Percentiles rank a stretch among this genome's conserved stretches.
phyloP scores from a whole-genome alignment of 2,888 invertebrate genomes.

The Leucania comma region DNA sequence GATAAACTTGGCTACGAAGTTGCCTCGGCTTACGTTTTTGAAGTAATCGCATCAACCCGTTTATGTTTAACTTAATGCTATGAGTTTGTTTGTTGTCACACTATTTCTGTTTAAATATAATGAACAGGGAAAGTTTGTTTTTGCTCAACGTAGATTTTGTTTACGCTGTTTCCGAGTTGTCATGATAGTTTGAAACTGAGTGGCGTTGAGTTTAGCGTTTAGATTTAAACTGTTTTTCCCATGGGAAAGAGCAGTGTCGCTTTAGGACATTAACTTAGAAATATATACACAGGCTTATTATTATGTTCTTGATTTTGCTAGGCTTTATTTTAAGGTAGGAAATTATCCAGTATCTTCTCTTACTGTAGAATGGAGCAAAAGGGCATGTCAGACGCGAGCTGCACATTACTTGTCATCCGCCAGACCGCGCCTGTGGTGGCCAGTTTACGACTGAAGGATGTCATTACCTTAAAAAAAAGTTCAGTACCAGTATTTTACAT shows the following conservation, averaged over 20 bases:
- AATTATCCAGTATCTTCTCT: too few species aligned
- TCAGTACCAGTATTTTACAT: too few species aligned
- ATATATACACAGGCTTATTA: background rate
- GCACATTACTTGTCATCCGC: too few species aligned
- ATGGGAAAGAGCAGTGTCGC: background rate
- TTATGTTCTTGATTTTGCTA: too few species aligned
- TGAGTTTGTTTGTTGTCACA: slow-evolving; percentile 62
- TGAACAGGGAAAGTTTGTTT: slow-evolving; percentile 56
- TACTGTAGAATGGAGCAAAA: too few species aligned
- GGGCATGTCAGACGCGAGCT: too few species aligned
- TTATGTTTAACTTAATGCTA: slow-evolving; percentile 61
- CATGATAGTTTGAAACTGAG: slow-evolving; percentile 51
- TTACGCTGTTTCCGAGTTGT: slow-evolving; percentile 44
- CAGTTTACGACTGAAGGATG: too few species aligned
- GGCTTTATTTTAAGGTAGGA: background rate
- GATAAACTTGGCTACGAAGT: slow-evolving; percentile 58
- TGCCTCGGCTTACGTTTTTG: slow-evolving; percentile 62
- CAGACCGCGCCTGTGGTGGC: too few species aligned
- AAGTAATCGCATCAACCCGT: slow-evolving; percentile 61
- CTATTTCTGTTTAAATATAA: slow-evolving; percentile 63
- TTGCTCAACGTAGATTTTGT: slow-evolving; percentile 45
- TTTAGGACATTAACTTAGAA: background rate
- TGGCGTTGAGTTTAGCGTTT: slow-evolving; percentile 34
- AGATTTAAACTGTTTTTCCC: slow-evolving; percentile 26
- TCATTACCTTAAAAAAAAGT: too few species aligned